phyloP scores from a whole-genome alignment of 2,888 invertebrate species.

The Rhimphoctona megacephalus region DNA sequence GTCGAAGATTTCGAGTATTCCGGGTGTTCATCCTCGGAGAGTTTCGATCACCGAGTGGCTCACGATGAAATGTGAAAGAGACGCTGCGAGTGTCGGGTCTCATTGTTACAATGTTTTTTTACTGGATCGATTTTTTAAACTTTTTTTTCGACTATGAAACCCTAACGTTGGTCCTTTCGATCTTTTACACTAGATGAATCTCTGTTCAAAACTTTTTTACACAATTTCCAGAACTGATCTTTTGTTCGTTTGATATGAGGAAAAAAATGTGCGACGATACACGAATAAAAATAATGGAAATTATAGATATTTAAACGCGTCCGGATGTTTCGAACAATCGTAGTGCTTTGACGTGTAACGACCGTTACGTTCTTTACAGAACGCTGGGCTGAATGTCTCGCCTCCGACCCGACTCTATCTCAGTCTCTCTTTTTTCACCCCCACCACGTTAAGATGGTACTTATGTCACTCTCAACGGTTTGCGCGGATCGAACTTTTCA shows the following conservation, averaged over 20 bases:
- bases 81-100: constrained; percentile 83
- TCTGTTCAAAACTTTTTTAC: not conserved
- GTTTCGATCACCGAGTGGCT: constrained; percentile 75
- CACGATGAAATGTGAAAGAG: constrained; percentile 83
- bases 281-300: not conserved
- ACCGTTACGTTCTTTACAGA: constrained; percentile 39
- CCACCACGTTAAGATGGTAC: not conserved
- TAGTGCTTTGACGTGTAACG: constrained; percentile 20
- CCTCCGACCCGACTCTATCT: not conserved
- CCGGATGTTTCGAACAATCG: constrained; percentile 21
- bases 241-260: not conserved
- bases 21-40: constrained; percentile 72
- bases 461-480: constrained; percentile 30
- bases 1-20: constrained; percentile 76
- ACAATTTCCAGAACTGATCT: not conserved
- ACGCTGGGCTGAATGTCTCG: constrained; percentile 7
- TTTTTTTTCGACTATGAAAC: not conserved
- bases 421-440: not conserved
- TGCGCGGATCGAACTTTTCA: constrained; percentile 7
- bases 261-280: not conserved
- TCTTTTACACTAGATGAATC: not conserved
- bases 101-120: constrained; percentile 73
- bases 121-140: not conserved
- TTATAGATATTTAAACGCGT: not conserved
- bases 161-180: not conserved